Base-by-base conservation (phyloP, 2,888 invertebrate genomes). In the Anarsia innoxiella region DNA sequence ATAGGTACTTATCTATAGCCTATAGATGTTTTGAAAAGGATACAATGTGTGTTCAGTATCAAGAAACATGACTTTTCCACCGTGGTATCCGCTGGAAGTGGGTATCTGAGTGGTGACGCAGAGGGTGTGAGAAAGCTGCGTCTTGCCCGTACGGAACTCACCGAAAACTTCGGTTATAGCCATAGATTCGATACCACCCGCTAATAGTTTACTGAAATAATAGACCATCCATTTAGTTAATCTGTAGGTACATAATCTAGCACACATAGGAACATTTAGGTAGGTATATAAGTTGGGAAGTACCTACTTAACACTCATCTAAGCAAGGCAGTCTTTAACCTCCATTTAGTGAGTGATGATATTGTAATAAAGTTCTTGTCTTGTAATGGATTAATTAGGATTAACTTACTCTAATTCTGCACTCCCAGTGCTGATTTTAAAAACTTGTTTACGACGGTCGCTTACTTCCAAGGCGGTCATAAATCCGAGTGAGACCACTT, bases 21-120 rank as follows among this genome's bases (percentile, higher is more conserved):
- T n/a, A n/a, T n/a, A n/a, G n/a, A n/a, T n/a, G n/a, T n/a, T n/a
- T n/a, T 27, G 27, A 11, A 45, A 79, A 89, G 88, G 89, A 88
- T 91, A 93, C 92, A 94, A 94, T 8, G 93, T 93, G 63, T 93
- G 90, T 76, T 93, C 93, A 5, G 93, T 93, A 63, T 93, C 93
- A 28, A 93, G 87, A 64, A 91, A 93, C 71, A 93, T 91, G 2
- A 93, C 92, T 77, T 93, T 94, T 32, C 93, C 94, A 11, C 93
- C 93, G 27, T 87, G 73, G 63, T 91, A 93, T 3, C 90, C 91
- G 39, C 79, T 86, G 0, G 84, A 67, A 32, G 86, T 89, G 1
- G 93, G 92, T 58, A 93, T 87, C 70, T 94, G 93, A 16, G 91
- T 88, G 5, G 93, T 92, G 3, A 93, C 91, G 63, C 93, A 93